phyloP scores from a whole-genome alignment of 2,888 invertebrate genomes.

The Bruchidius siliquastri region DNA sequence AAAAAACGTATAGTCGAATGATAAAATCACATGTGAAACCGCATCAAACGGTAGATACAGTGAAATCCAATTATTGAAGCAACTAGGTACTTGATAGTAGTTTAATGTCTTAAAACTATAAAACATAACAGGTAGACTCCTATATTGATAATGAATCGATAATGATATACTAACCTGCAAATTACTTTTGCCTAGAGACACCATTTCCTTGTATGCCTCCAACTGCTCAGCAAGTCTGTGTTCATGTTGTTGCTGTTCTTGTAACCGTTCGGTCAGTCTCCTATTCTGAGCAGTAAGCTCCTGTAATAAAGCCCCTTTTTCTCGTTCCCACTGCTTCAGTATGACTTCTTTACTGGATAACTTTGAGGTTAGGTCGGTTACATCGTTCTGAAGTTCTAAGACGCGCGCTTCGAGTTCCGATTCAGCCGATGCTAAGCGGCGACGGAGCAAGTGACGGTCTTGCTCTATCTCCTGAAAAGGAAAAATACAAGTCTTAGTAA shows the following conservation, averaged over 20 bases:
- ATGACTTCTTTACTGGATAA: slow-evolving; percentile 61
- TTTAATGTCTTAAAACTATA: too few relatives aligned
- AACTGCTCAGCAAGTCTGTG: slow-evolving; percentile 76
- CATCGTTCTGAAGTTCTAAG: slow-evolving; percentile 83
- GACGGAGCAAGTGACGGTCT: slow-evolving; percentile 81
- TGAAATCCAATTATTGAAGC: too few relatives aligned
- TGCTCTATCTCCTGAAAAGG: slow-evolving; percentile 78
- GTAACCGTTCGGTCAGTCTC: slow-evolving; percentile 76
- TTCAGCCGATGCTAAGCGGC: slow-evolving; percentile 79
- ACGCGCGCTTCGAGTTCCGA: slow-evolving; percentile 85
- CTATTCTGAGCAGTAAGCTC: slow-evolving; percentile 81
- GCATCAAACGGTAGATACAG: too few relatives aligned
- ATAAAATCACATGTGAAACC: too few relatives aligned
- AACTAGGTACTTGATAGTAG: too few relatives aligned
- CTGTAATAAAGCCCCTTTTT: slow-evolving; percentile 71
- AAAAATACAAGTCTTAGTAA: slow-evolving; percentile 11
- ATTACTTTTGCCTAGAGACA: slow-evolving; percentile 59
- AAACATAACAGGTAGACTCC: too few relatives aligned
- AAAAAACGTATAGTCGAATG: too few relatives aligned
- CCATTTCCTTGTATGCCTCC: slow-evolving; percentile 77
- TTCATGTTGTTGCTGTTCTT: slow-evolving; percentile 77
- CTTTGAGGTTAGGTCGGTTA: slow-evolving; percentile 72
- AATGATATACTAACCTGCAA: slow-evolving; percentile 44
- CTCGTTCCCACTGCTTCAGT: slow-evolving; percentile 66
- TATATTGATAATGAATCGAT: neutral